phyloP scores from a whole-genome alignment of 2,113 vertebrate genomes.

The Nestor notabilis region DNA sequence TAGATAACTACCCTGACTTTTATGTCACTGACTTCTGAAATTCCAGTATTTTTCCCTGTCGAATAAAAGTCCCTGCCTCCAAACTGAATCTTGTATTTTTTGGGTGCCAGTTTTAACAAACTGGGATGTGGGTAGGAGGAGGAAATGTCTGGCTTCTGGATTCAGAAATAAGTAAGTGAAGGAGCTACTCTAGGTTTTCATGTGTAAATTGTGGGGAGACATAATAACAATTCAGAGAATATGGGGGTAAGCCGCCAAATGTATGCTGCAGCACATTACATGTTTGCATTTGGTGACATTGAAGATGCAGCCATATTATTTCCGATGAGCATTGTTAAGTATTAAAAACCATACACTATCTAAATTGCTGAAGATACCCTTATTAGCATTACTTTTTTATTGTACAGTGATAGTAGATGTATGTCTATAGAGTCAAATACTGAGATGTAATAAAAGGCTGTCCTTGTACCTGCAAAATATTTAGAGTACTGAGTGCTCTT shows the following conservation, averaged over 20 bases:
- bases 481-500: background rate
- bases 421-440: background rate
- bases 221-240: background rate
- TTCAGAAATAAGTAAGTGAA: background rate
- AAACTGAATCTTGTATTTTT: background rate
- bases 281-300: background rate
- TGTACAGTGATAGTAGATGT: background rate
- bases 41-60: background rate
- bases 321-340: background rate
- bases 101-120: background rate
- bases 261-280: background rate
- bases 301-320: background rate
- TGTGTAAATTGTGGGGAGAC: background rate
- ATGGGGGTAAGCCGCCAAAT: background rate
- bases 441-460: background rate
- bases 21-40: background rate
- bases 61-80: background rate
- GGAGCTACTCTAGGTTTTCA: background rate
- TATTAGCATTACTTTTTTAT: background rate
- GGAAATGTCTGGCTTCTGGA: background rate
- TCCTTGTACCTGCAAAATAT: background rate
- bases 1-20: background rate
- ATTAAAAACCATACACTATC: background rate
- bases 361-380: background rate
- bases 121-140: background rate